A percentile compares a stretch with the other conserved stretches of the same genome.
Conservation (phyloP, 1,140 invertebrate genomes). For the Spodoptera litura region DNA sequence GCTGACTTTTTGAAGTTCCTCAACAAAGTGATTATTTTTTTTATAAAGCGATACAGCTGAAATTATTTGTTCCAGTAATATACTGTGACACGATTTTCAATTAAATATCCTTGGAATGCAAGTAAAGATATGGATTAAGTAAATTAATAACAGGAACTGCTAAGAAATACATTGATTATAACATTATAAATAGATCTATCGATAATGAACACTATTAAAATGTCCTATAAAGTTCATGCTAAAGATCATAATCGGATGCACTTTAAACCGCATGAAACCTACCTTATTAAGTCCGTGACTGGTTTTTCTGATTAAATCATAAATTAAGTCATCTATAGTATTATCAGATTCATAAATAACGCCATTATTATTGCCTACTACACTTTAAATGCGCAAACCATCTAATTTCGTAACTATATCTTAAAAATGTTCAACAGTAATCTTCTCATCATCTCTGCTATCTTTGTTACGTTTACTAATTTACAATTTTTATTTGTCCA, state of each 20-base stretch:
- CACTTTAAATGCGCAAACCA: background rate
- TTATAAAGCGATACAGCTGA: too few relatives aligned
- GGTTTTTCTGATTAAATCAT: conserved; percentile 28
- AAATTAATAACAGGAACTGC: background rate
- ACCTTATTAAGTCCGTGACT: conserved; percentile 25
- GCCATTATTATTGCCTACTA: too few relatives aligned
- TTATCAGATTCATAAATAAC: conserved; percentile 19
- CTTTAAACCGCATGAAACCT: conserved; percentile 17
- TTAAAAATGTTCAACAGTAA: background rate
- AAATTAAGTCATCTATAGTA: conserved; percentile 21
- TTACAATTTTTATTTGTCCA: conserved; percentile 32
- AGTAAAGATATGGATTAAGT: too few relatives aligned
- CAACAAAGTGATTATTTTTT: too few relatives aligned
- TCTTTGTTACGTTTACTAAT: conserved; percentile 40
- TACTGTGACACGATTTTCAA: too few relatives aligned
- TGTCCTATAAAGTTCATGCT: conserved; percentile 26
- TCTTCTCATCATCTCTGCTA: conserved; percentile 15
- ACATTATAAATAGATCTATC: conserved; percentile 9
- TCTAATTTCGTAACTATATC: conserved; percentile 7
- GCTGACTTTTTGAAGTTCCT: too few relatives aligned
- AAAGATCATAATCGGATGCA: conserved; percentile 26
- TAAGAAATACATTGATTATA: conserved; percentile 5
- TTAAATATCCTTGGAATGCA: too few relatives aligned
- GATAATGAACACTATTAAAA: conserved; percentile 26
- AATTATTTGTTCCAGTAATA: too few relatives aligned